Conservation (phyloP, 1,140 invertebrate species). For the Neodiprion pinetum region DNA sequence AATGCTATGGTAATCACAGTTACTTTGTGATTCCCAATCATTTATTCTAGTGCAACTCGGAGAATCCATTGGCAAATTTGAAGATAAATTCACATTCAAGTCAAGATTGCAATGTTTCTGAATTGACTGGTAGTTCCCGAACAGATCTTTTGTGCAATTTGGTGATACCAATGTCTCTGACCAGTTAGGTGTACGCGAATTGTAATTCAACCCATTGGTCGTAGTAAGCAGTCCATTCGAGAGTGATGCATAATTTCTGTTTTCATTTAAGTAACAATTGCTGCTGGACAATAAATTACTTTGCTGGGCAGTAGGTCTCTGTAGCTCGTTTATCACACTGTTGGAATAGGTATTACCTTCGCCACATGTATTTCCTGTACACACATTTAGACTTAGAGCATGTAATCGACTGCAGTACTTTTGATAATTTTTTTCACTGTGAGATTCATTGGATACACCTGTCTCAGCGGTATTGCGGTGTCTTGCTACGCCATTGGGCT, state of each 20-base stretch:
- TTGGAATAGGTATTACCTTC: constrained; percentile 39
- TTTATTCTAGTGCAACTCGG: constrained; percentile 35
- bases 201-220: constrained; percentile 41
- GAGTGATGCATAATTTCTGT: constrained; percentile 33
- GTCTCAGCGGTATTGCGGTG: constrained; percentile 23
- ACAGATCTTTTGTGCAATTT: constrained; percentile 46
- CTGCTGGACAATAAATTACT: constrained; percentile 14
- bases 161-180: constrained; percentile 39
- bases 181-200: constrained; percentile 45
- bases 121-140: constrained; percentile 48
- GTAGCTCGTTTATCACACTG: constrained; percentile 29
- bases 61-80: constrained; percentile 43
- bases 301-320: constrained; percentile 29
- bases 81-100: constrained; percentile 53
- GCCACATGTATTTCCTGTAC: constrained; percentile 27
- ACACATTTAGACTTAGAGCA: constrained; percentile 37
- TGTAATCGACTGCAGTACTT: constrained; percentile 42
- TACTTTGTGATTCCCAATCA: constrained; percentile 47
- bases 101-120: constrained; percentile 40
- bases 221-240: constrained; percentile 48
- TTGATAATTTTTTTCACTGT: constrained; percentile 41
- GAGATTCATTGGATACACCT: constrained; percentile 31
- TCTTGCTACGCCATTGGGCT: not conserved
- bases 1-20: constrained; percentile 35
- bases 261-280: constrained; percentile 17